phyloP scores from a whole-genome alignment of 1,140 invertebrate species.

The Venustaconcha ellipsiformis region DNA sequence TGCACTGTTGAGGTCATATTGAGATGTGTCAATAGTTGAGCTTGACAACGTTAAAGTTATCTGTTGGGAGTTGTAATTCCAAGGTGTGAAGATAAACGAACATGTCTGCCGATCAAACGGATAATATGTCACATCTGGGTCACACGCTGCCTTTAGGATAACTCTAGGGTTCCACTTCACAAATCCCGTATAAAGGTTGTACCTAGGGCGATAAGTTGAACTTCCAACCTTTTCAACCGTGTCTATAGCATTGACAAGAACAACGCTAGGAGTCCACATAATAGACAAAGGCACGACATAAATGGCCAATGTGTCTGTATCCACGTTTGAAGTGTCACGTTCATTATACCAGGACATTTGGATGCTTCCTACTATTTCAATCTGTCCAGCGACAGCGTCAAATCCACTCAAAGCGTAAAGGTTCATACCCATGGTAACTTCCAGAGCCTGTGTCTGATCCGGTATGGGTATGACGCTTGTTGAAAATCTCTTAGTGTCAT shows the following conservation, averaged over 20 bases:
- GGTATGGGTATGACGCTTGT: too few relatives aligned
- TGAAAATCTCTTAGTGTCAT: too few relatives aligned
- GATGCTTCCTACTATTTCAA: conserved; percentile 28
- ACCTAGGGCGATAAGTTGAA: conserved; percentile 21
- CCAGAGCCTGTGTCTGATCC: too few relatives aligned
- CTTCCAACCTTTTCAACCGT: conserved; percentile 27
- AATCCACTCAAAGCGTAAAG: conserved; percentile 24
- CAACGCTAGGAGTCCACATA: conserved; percentile 20
- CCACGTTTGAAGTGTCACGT: not conserved
- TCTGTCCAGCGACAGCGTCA: conserved; percentile 25
- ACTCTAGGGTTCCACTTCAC: conserved; percentile 24
- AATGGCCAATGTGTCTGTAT: not conserved
- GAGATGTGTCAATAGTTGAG: too few relatives aligned
- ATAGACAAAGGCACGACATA: not conserved
- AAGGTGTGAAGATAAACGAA: conserved; percentile 25
- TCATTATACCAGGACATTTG: conserved; percentile 14
- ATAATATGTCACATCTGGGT: conserved; percentile 31
- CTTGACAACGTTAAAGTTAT: conserved; percentile 4
- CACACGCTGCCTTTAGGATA: conserved; percentile 16
- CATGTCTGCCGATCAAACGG: conserved; percentile 30
- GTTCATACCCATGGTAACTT: not conserved
- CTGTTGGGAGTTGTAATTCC: conserved; percentile 14
- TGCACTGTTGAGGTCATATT: conserved; percentile 23
- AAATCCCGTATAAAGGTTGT: not conserved
- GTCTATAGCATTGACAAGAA: conserved; percentile 25